phyloP scores from a whole-genome alignment of 2,113 vertebrate genomes.

The Corapipo altera region DNA sequence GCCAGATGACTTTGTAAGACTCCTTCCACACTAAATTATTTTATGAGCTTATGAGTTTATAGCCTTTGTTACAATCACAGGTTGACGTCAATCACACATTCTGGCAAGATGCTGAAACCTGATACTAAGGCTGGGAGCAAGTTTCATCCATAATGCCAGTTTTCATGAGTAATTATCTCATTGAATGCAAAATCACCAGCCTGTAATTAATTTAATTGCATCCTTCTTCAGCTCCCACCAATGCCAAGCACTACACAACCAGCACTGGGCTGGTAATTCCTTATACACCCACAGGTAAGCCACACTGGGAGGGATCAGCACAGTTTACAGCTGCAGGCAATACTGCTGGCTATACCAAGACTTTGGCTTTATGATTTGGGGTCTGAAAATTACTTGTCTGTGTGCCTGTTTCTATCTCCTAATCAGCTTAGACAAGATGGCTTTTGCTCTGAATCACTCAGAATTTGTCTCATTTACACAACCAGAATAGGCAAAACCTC shows the following conservation, averaged over 20 bases:
- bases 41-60: neutral
- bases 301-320: neutral
- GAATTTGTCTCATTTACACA: neutral
- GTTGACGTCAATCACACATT: neutral
- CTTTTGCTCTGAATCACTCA: neutral
- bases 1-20: neutral
- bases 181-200: constrained; percentile 13
- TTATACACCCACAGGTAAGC: neutral
- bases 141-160: neutral
- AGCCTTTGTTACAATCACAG: neutral
- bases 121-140: neutral
- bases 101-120: neutral
- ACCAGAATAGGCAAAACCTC: neutral
- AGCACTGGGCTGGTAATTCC: neutral
- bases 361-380: neutral
- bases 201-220: constrained; percentile 41
- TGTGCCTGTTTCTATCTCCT: neutral
- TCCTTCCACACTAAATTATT: neutral
- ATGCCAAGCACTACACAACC: neutral
- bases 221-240: neutral
- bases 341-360: neutral
- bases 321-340: neutral
- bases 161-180: constrained; percentile 35
- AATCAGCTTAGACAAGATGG: neutral
- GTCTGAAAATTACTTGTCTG: neutral